Conservation (phyloP, 37 sponge, comb jelly and placozoan genomes). For the Haliclona indistincta region DNA sequence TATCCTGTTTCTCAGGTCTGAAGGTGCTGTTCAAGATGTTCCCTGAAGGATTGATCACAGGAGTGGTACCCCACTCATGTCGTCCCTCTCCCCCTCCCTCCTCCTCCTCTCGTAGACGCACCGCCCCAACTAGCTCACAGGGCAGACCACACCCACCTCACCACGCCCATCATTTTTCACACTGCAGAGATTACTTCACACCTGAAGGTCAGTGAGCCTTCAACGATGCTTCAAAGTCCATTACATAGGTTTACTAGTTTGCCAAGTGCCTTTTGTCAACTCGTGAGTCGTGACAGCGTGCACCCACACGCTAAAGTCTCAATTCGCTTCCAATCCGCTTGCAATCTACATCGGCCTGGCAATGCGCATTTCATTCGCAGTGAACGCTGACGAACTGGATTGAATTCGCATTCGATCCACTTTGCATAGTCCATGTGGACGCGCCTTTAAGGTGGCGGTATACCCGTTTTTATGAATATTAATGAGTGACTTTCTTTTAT, state of each 20-base stretch:
- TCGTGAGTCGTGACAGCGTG: too few species aligned
- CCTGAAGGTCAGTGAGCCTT: constrained; percentile 24
- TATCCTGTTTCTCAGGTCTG: constrained; percentile 59
- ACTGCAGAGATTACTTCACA: constrained; percentile 44
- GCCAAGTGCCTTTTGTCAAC: too few species aligned
- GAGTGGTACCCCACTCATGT: constrained; percentile 69
- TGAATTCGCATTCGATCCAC: too few species aligned
- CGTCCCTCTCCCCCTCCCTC: constrained; percentile 54
- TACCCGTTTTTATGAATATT: too few species aligned
- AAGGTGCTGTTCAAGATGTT: constrained; percentile 82
- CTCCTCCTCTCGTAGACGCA: constrained; percentile 13
- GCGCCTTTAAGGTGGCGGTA: too few species aligned
- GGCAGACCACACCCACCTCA: neutral
- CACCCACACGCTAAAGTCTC: too few species aligned
- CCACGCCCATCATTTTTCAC: neutral
- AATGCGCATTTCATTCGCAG: too few species aligned
- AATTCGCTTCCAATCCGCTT: too few species aligned
- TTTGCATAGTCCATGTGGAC: too few species aligned
- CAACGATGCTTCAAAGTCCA: neutral
- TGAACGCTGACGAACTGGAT: too few species aligned
- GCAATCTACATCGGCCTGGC: too few species aligned
- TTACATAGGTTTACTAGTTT: neutral
- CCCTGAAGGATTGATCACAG: constrained; percentile 83
- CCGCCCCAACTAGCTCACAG: neutral
- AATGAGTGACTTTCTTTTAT: too few species aligned